Conservation (phyloP, 2,888 invertebrate genomes). For the Trichopria drosophilae region DNA sequence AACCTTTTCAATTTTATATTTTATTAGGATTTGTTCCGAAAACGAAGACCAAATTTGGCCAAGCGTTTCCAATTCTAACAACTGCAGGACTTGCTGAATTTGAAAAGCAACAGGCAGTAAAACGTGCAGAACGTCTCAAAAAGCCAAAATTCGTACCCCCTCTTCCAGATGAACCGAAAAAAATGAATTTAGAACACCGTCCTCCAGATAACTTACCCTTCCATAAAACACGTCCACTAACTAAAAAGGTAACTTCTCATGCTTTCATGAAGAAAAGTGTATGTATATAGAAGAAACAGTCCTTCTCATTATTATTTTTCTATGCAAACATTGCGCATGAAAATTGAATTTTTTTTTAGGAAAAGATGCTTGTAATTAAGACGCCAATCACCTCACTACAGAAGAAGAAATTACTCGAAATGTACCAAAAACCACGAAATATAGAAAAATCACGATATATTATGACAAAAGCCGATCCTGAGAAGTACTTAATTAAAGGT, state of each 20-base stretch:
- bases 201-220: too few species aligned
- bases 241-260: too few species aligned
- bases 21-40: too few species aligned
- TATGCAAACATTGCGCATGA: too few species aligned
- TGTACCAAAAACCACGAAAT: constrained; percentile 64
- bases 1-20: constrained; percentile 64
- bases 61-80: constrained; percentile 67
- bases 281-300: too few species aligned
- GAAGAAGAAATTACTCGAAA: constrained; percentile 64
- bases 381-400: constrained; percentile 70
- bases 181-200: too few species aligned
- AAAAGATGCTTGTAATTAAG: too few species aligned
- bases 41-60: constrained; percentile 66
- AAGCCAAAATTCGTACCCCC: too few species aligned
- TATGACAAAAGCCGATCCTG: constrained; percentile 66
- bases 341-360: too few species aligned
- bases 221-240: neutral
- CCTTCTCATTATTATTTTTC: too few species aligned
- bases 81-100: constrained; percentile 75
- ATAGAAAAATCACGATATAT: constrained; percentile 69
- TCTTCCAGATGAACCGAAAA: too few species aligned
- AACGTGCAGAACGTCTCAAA: constrained; percentile 65
- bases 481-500: constrained; percentile 70
- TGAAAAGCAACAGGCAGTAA: constrained; percentile 65
- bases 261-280: too few species aligned